These are phyloP conservation scores for Alosa sapidissima DNA, from an alignment of 2,797 vertebrate genomes.

Conservation along the genomic window DNA sequence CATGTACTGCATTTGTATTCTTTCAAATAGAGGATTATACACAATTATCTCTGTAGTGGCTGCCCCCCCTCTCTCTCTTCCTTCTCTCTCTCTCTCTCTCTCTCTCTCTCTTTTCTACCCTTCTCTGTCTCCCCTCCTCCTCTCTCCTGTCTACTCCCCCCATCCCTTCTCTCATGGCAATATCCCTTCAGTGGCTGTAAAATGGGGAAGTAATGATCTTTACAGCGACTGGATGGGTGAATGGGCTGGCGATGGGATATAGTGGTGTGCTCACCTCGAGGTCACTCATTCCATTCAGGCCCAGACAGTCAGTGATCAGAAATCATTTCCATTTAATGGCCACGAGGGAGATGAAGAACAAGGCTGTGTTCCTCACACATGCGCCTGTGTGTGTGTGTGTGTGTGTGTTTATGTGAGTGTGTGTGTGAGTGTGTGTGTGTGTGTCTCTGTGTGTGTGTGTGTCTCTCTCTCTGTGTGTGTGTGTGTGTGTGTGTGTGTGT, in stretches of 20 bases:
- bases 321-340: slow-evolving; percentile 66
- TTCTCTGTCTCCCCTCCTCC: no score
- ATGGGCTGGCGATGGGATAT: slow-evolving; percentile 57
- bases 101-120: background rate
- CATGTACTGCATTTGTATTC: background rate
- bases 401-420: background rate
- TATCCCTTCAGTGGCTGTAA: slow-evolving; percentile 68
- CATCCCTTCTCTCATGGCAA: slow-evolving; percentile 33
- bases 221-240: slow-evolving; percentile 65
- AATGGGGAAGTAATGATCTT: slow-evolving; percentile 70
- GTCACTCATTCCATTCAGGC: slow-evolving; percentile 68
- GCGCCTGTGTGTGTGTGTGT: background rate
- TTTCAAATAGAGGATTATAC: background rate
- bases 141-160: background rate
- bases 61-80: slow-evolving; percentile 22
- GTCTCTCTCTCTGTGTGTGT: background rate
- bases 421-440: slow-evolving; percentile 13
- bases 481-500: background rate
- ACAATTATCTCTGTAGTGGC: background rate
- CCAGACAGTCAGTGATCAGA: slow-evolving; percentile 63
- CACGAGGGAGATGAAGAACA: slow-evolving; percentile 45
- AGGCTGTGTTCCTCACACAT: slow-evolving; percentile 34
- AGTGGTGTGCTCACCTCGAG: slow-evolving; percentile 62
- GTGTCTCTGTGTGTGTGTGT: background rate
- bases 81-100: slow-evolving; percentile 13